A percentile compares a stretch with the other conserved stretches of the same genome.
These are phyloP conservation scores for Hoplias malabaricus DNA, from an alignment of 2,113 vertebrate genomes.

Conservation along the genomic window DNA sequence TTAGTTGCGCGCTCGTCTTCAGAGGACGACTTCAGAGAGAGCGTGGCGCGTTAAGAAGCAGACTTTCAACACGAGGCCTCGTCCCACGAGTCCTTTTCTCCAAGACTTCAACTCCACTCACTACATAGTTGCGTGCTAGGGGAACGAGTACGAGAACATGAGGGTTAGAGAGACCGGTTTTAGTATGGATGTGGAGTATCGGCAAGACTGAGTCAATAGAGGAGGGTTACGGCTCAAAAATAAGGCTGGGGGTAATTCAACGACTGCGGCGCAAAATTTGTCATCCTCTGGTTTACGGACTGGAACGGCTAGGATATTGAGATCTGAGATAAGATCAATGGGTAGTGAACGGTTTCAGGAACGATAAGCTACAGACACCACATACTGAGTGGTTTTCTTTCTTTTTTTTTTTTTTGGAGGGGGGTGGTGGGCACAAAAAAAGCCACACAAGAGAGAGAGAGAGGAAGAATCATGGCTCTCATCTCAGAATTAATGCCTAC, in stretches of 20 bases:
- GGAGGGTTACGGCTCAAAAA: constrained; percentile 59
- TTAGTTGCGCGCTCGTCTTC: constrained; percentile 61
- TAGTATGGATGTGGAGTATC: no score
- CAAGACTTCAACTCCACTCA: background rate
- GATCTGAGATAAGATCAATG: constrained; percentile 75
- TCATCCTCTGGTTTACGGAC: constrained; percentile 39
- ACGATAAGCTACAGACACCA: constrained; percentile 72
- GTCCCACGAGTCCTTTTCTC: background rate
- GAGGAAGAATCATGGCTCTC: constrained; percentile 68
- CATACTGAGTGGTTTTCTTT: constrained; percentile 42
- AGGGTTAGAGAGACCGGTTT: background rate
- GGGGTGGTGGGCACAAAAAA: background rate
- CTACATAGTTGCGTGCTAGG: no score
- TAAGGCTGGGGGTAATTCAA: constrained; percentile 71
- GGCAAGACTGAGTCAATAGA: background rate
- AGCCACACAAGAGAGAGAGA: constrained; percentile 33
- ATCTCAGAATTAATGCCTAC: constrained; percentile 75
- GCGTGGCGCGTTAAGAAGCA: background rate
- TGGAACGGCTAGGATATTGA: constrained; percentile 74
- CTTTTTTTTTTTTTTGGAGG: no score
- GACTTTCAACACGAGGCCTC: background rate
- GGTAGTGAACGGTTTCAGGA: constrained; percentile 73
- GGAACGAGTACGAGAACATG: no score
- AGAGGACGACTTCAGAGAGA: background rate
- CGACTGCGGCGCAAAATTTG: constrained; percentile 52